These are phyloP conservation scores for Taurulus bubalis DNA, from an alignment of 2,113 vertebrate genomes.

Conservation along the genomic window DNA sequence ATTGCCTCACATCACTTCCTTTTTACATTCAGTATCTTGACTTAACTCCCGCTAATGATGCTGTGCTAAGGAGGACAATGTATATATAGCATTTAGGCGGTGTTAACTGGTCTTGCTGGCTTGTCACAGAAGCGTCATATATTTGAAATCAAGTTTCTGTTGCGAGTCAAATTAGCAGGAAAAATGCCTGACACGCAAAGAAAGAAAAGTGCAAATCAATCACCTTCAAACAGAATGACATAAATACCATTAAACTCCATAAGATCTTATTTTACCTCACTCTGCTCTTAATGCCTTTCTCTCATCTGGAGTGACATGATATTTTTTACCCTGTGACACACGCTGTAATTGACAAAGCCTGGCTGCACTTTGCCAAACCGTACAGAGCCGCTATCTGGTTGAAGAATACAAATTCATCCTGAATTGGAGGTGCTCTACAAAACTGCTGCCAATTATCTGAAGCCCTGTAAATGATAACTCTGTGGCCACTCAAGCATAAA, in stretches of 20 bases:
- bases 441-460: slow-evolving; percentile 94
- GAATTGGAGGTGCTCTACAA: slow-evolving; percentile 86
- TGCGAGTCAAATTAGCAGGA: slow-evolving; percentile 54
- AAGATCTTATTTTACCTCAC: slow-evolving; percentile 78
- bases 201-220: slow-evolving; percentile 78
- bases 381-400: slow-evolving; percentile 76
- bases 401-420: slow-evolving; percentile 88
- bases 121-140: slow-evolving; percentile 20
- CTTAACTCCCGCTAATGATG: slow-evolving; percentile 16
- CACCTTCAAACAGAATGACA: slow-evolving; percentile 77
- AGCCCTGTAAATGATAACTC: slow-evolving; percentile 94
- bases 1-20: not conserved
- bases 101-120: slow-evolving; percentile 25
- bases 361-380: slow-evolving; percentile 76
- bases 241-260: slow-evolving; percentile 78
- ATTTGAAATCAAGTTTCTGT: slow-evolving; percentile 58
- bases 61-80: not conserved
- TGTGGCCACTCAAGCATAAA: slow-evolving; percentile 92
- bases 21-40: slow-evolving; percentile 14
- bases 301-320: slow-evolving; percentile 79
- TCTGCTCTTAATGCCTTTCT: slow-evolving; percentile 71
- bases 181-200: slow-evolving; percentile 31
- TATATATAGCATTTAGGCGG: slow-evolving; percentile 2
- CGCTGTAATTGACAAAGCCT: slow-evolving; percentile 81
- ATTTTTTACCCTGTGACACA: slow-evolving; percentile 66